A percentile compares a stretch with the other conserved stretches of the same genome.
phyloP scores from a whole-genome alignment of 2,888 invertebrate species.

The Lissocephala sabroskyi region DNA sequence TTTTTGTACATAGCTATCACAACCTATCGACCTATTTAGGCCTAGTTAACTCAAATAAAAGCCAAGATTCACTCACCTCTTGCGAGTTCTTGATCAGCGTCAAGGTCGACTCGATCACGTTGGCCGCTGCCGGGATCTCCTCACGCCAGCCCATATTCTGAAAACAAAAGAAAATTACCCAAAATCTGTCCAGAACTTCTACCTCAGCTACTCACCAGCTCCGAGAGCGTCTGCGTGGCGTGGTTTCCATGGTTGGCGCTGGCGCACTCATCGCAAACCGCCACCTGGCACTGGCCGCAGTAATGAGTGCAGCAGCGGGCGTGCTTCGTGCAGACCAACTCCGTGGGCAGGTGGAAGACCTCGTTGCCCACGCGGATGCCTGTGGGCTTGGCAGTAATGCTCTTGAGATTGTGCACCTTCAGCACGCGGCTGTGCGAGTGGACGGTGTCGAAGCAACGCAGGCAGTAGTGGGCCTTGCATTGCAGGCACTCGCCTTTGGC shows the following conservation, averaged over 20 bases:
- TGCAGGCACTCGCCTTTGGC: conserved; percentile 57
- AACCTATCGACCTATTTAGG: not conserved
- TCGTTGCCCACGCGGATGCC: conserved; percentile 21
- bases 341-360: conserved; percentile 27
- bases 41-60: conserved; percentile 37
- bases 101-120: conserved; percentile 22
- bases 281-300: conserved; percentile 44
- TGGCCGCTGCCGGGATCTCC: conserved; percentile 26
- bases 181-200: not conserved
- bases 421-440: conserved; percentile 62
- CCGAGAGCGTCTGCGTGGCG: conserved; percentile 1
- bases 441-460: conserved; percentile 56
- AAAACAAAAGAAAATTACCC: not conserved
- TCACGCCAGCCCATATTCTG: conserved; percentile 23
- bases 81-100: conserved; percentile 22
- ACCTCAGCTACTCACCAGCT: conserved; percentile 16
- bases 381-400: conserved; percentile 6
- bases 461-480: conserved; percentile 63
- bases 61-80: conserved; percentile 40
- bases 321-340: conserved; percentile 39
- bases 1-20: not conserved
- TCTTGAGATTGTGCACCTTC: conserved; percentile 41
- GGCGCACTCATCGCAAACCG: conserved; percentile 45
- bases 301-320: conserved; percentile 36
- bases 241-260: conserved; percentile 40